Evolutionary conservation across 2,888 invertebrate genomes (phyloP).

Genomic region (Cabera pusaria): DNA sequence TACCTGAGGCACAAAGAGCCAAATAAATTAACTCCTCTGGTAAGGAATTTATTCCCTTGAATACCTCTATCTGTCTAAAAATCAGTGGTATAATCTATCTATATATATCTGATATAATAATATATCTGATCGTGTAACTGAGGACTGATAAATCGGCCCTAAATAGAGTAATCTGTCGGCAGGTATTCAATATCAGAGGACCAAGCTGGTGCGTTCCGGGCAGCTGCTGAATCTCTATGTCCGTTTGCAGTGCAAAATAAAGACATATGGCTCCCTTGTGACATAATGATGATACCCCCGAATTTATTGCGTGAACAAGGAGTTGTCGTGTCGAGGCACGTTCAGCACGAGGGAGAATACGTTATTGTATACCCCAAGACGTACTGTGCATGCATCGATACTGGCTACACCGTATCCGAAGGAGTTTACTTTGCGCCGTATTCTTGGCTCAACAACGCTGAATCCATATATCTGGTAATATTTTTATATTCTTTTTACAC

Average conservation of each 20-base stretch:
- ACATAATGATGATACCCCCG: constrained; percentile 97
- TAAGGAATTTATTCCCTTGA: too few relatives aligned
- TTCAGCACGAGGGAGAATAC: constrained; percentile 94
- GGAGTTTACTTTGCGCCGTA: constrained; percentile 95
- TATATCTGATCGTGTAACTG: too few relatives aligned
- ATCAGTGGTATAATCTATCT: too few relatives aligned
- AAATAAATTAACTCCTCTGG: too few relatives aligned
- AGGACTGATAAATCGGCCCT: too few relatives aligned
- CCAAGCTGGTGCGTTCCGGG: constrained; percentile 88
- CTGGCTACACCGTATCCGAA: constrained; percentile 95
- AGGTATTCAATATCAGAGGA: constrained; percentile 92
- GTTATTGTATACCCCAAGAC: constrained; percentile 94
- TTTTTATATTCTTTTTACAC: too few relatives aligned
- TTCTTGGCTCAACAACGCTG: constrained; percentile 89
- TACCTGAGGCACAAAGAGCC: too few relatives aligned
- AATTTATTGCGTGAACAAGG: constrained; percentile 86
- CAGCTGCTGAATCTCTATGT: constrained; percentile 89
- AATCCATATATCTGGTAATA: constrained; percentile 87
- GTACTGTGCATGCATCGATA: constrained; percentile 93
- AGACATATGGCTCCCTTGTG: constrained; percentile 94
- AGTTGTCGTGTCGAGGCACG: constrained; percentile 90
- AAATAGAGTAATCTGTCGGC: too few relatives aligned
- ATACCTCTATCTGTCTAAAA: too few relatives aligned
- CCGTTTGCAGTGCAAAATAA: constrained; percentile 93
- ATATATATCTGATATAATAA: too few relatives aligned